A percentile compares a stretch with the other conserved stretches of the same genome.
phyloP scores from a whole-genome alignment of 2,888 invertebrate genomes.

The Torymus auratus region DNA sequence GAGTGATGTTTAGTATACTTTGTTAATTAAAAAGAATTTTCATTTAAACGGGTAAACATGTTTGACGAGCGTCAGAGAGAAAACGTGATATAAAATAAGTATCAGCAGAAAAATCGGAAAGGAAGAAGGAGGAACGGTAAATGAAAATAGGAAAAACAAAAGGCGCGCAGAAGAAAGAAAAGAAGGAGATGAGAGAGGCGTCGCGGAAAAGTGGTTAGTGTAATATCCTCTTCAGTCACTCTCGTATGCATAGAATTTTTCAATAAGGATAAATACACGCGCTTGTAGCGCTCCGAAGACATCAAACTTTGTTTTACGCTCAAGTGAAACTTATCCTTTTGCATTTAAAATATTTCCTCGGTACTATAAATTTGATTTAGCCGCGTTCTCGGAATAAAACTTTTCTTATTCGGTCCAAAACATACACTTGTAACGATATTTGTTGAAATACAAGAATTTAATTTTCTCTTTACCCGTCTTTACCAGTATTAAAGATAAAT shows the following conservation, averaged over 20 bases:
- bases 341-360: neutral
- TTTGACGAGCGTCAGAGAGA: no score
- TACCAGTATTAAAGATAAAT: no score
- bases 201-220: slow-evolving; percentile 43
- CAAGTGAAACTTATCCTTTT: slow-evolving; percentile 45
- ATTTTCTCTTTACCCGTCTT: no score
- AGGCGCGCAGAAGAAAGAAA: neutral
- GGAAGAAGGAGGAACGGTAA: no score
- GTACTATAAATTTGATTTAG: neutral
- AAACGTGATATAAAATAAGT: no score
- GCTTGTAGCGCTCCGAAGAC: slow-evolving; percentile 29
- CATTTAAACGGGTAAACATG: no score
- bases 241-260: slow-evolving; percentile 65
- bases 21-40: no score
- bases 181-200: slow-evolving; percentile 1
- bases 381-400: slow-evolving; percentile 13
- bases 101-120: no score
- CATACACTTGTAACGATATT: no score
- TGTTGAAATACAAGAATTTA: no score
- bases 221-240: slow-evolving; percentile 56
- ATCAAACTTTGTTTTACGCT: slow-evolving; percentile 52
- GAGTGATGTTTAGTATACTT: no score
- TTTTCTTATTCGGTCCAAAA: neutral
- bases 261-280: slow-evolving; percentile 59
- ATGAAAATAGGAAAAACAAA: no score